Evolutionary conservation across 2,797 vertebrate species (phyloP).

Genomic region (Mycteria americana): DNA sequence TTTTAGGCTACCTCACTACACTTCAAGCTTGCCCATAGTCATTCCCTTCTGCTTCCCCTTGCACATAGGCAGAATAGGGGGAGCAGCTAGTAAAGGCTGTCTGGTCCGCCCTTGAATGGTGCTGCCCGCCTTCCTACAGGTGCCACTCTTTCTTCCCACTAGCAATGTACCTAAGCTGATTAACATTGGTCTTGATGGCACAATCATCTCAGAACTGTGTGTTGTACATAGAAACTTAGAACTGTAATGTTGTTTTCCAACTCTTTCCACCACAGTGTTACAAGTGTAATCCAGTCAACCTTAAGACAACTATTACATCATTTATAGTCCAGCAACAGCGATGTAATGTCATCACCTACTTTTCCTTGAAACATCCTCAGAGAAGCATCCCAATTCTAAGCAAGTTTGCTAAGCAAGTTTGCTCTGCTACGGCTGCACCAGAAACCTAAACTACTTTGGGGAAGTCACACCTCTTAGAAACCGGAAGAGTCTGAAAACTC

Average conservation of each 20-base stretch:
- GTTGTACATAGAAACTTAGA: neutral
- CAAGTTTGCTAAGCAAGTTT: neutral
- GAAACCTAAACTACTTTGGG: neutral
- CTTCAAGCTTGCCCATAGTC: neutral
- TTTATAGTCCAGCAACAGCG: neutral
- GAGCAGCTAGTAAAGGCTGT: fast-evolving
- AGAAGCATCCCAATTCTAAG: neutral
- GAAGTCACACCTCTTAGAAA: neutral
- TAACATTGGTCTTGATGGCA: neutral
- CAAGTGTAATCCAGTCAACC: neutral
- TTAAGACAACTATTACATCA: neutral
- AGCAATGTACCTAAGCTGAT: neutral
- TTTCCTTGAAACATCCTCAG: neutral
- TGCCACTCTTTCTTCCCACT: neutral
- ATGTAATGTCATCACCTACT: neutral
- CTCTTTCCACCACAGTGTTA: neutral
- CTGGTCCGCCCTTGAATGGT: neutral
- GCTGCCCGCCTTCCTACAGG: neutral
- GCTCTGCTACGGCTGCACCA: neutral
- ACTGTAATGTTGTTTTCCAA: neutral
- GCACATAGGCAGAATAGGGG: neutral
- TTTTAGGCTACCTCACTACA: neutral
- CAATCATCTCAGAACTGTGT: neutral
- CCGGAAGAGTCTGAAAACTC: neutral
- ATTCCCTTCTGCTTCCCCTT: neutral